Evolutionary conservation across 2,888 invertebrate genomes (phyloP).

Genomic region (Cantharis rustica): DNA sequence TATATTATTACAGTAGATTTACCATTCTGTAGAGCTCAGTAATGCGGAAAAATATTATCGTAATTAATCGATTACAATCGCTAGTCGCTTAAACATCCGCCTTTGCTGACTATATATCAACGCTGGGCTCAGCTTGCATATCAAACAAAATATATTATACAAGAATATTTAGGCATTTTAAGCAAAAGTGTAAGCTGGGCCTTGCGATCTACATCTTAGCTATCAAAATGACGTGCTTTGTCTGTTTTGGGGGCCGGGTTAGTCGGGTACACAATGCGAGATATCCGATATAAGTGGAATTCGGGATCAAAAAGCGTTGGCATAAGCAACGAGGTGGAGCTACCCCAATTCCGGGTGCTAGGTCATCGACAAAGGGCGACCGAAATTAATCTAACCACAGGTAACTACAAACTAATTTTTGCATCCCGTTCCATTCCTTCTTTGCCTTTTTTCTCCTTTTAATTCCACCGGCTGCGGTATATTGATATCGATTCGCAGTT

Average conservation of each 20-base stretch:
- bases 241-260: constrained; percentile 57
- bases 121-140: constrained; percentile 24
- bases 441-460: constrained; percentile 29
- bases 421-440: constrained; percentile 54
- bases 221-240: constrained; percentile 56
- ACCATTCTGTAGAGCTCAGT: constrained; percentile 39
- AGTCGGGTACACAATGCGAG: constrained; percentile 98
- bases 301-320: constrained; percentile 91
- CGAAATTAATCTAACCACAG: constrained; percentile 94
- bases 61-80: constrained; percentile 16
- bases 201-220: constrained; percentile 35
- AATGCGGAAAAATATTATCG: constrained; percentile 29
- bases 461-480: constrained; percentile 44
- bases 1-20: constrained; percentile 33
- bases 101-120: constrained; percentile 31
- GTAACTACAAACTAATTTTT: constrained; percentile 66
- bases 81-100: constrained; percentile 33
- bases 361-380: constrained; percentile 94
- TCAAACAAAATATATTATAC: not conserved
- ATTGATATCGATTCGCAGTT: constrained; percentile 38
- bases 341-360: constrained; percentile 96
- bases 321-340: constrained; percentile 93
- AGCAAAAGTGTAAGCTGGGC: constrained; percentile 3
- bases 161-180: not conserved
- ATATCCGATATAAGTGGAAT: constrained; percentile 97